Conservation (phyloP, 2,797 vertebrate genomes). For the Gambusia yucatana region DNA sequence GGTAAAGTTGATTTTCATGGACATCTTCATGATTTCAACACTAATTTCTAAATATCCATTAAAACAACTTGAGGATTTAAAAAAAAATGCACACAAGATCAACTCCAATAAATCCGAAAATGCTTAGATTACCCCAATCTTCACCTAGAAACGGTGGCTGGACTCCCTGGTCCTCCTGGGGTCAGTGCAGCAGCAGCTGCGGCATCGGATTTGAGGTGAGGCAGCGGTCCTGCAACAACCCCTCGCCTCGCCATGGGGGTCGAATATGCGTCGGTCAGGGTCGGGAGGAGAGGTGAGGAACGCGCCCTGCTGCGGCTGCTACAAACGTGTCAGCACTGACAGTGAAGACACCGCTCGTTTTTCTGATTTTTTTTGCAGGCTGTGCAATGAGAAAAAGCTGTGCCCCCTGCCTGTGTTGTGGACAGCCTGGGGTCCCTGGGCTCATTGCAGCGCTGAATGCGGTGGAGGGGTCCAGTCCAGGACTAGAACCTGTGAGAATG, state of each 20-base stretch:
- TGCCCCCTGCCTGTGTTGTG: conserved; percentile 90
- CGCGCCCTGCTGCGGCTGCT: not conserved
- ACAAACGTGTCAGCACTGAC: not conserved
- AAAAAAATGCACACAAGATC: not conserved
- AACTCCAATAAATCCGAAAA: not conserved
- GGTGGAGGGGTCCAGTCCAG: conserved; percentile 94
- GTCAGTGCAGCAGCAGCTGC: conserved; percentile 94
- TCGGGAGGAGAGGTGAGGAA: conserved; percentile 89
- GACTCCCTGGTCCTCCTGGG: conserved; percentile 96
- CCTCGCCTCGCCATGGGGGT: conserved; percentile 91
- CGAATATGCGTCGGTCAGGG: conserved; percentile 94
- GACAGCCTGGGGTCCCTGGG: conserved; percentile 92
- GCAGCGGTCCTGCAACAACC: conserved; percentile 95
- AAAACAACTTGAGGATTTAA: not conserved
- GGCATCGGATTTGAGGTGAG: conserved; percentile 95
- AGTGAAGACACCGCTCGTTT: not conserved
- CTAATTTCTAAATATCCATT: not conserved
- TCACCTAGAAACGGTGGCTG: conserved; percentile 91
- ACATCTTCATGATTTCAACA: not conserved
- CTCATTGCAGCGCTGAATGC: conserved; percentile 90
- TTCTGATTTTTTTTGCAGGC: conserved; percentile 56
- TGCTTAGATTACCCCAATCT: not conserved
- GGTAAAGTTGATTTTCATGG: conserved; percentile 70
- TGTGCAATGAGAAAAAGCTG: conserved; percentile 91
- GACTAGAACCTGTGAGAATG: conserved; percentile 89